phyloP scores from a whole-genome alignment of 2,797 vertebrate genomes.

The Tadarida brasiliensis region DNA sequence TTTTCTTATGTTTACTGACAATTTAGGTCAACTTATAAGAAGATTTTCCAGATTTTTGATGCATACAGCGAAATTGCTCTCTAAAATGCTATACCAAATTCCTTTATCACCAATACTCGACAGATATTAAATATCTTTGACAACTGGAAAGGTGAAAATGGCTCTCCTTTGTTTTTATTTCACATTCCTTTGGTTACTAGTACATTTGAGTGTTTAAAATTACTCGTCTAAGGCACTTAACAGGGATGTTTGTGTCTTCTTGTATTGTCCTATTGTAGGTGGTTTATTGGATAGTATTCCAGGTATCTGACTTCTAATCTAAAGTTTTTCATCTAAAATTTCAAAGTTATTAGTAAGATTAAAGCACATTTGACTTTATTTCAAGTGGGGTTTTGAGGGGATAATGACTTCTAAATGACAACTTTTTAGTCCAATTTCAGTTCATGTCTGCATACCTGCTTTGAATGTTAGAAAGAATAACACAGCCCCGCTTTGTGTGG shows the following conservation, averaged over 20 bases:
- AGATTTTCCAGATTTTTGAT: not conserved
- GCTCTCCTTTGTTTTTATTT: not conserved
- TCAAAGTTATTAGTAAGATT: not conserved
- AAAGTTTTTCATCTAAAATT: slow-evolving; percentile 10
- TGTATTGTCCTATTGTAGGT: not conserved
- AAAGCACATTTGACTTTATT: not conserved
- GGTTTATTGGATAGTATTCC: not conserved
- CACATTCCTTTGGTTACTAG: not conserved
- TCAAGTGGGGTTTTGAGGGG: not conserved
- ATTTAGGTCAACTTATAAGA: slow-evolving; percentile 27
- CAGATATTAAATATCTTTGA: not conserved
- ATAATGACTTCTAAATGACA: not conserved
- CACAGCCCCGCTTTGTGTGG: not conserved
- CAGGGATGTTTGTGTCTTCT: not conserved
- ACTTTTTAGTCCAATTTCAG: not conserved
- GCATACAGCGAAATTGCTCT: not conserved
- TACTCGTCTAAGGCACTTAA: not conserved
- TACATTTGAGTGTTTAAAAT: not conserved
- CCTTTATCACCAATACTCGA: not conserved
- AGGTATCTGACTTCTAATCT: not conserved
- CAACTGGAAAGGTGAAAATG: not conserved
- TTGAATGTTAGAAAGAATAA: not conserved
- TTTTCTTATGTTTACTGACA: not conserved
- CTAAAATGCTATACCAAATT: not conserved
- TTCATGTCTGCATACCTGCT: not conserved